Evolutionary conservation across 2,888 invertebrate species (phyloP), one percentile per base, ranked within the genome.

Genomic region (Lasiommata megera): DNA sequence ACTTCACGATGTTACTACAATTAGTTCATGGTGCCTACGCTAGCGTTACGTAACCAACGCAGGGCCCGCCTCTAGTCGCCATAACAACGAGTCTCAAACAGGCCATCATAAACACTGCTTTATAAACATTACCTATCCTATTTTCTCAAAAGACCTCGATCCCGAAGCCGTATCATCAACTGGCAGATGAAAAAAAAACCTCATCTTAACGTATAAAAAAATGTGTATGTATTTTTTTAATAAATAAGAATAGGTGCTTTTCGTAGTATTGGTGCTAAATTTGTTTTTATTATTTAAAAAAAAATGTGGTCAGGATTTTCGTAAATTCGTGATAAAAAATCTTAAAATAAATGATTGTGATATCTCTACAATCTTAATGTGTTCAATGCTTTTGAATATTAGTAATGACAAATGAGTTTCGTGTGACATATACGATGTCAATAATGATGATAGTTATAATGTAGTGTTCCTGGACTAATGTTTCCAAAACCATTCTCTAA

Each of bases 1-100:
- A 31, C 6, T 14, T 31, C 46, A 46, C 16, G 29, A 11, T 31
- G 16, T 31, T 44, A 44, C 23, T 29, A 44, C 44, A 44, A 28
- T 44, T 14, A 44, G 6, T 46, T 5, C 38, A 36, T 40, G 34
- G 76, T 73, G 59, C 67, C 58, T 77, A 79, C 77, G 76, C 70
- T 59, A 79, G 54, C 47, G 63, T 74, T 74, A 75, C 73, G 66
- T 73, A 72, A 75, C 68, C 54, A 62, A 65, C 66, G 59, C 60
- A 67, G 67, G 66, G 67, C 61, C 62, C 64, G 59, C 52, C 58
- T 56, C 54, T 64, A 70, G 74, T 74, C 66, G 63, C 65, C 74
- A 71, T 74, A 71, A 71, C 74, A 71, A 74, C 72, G 66, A 60
- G 58, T 53, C 54, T 67, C 73, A 73, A 74, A 74, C 73, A 72